These are phyloP conservation scores for Amiota mariae DNA, from an alignment of 2,888 invertebrate species.

Conservation along the genomic window DNA sequence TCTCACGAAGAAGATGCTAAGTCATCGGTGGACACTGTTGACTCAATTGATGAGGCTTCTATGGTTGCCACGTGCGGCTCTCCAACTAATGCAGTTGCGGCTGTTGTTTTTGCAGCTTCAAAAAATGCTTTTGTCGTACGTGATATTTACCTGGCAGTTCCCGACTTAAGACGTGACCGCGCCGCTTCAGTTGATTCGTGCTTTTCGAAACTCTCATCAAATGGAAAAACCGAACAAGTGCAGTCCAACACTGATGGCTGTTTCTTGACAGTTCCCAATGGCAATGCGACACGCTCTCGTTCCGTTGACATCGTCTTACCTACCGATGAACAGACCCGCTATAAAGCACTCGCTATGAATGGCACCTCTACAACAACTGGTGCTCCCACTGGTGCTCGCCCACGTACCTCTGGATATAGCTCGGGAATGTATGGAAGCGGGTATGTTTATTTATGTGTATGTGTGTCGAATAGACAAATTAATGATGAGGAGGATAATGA, in stretches of 20 bases:
- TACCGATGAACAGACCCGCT: conserved; percentile 87
- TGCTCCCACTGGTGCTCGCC: conserved; percentile 32
- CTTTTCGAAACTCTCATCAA: conserved; percentile 84
- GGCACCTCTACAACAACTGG: conserved; percentile 71
- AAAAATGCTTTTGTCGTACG: conserved; percentile 75
- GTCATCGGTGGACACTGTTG: conserved; percentile 57
- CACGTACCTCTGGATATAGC: background rate
- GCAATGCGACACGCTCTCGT: conserved; percentile 82
- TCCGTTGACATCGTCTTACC: conserved; percentile 92
- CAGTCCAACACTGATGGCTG: conserved; percentile 77
- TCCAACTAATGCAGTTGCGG: conserved; percentile 49
- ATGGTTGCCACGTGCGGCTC: conserved; percentile 71
- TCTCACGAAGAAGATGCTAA: conserved; percentile 74
- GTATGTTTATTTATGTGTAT: conserved; percentile 47
- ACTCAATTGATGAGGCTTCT: conserved; percentile 70
- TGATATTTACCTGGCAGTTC: conserved; percentile 86
- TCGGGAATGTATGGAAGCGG: conserved; percentile 55
- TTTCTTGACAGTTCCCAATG: conserved; percentile 81
- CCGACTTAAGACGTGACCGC: conserved; percentile 87
- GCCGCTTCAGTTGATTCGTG: conserved; percentile 92
- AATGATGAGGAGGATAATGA: no score
- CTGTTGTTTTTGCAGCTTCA: conserved; percentile 29
- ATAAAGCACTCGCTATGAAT: conserved; percentile 86
- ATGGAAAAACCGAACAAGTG: conserved; percentile 80
- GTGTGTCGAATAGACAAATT: no score